These are phyloP conservation scores for Babylonia areolata DNA, from an alignment of 1,140 invertebrate species.

Conservation along the genomic window DNA sequence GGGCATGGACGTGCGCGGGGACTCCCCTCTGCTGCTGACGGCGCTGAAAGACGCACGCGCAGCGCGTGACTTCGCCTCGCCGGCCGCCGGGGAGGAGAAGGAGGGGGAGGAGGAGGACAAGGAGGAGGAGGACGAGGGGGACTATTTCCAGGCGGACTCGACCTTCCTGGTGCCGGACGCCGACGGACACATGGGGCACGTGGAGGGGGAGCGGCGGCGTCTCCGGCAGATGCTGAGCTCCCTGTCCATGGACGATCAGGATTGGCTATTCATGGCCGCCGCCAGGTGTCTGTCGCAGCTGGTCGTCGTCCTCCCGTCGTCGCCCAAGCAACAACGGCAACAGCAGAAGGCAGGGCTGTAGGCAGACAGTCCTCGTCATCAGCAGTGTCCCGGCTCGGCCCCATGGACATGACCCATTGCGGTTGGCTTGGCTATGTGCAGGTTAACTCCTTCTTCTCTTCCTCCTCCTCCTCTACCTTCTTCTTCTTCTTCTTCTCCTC, in stretches of 20 bases:
- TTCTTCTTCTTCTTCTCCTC: no score
- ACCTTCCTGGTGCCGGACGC: not conserved
- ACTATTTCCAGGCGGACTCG: not conserved
- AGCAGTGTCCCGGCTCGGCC: no score
- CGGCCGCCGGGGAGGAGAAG: not conserved
- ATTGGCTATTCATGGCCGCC: slow-evolving; percentile 33
- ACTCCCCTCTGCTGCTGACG: not conserved
- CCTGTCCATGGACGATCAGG: slow-evolving; percentile 31
- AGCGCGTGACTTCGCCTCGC: not conserved
- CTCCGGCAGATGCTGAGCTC: not conserved
- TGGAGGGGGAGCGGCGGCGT: slow-evolving; percentile 1
- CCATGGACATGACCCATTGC: no score
- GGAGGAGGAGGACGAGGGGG: no score
- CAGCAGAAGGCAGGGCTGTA: not conserved
- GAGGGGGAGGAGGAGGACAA: no score
- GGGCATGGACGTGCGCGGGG: slow-evolving; percentile 35
- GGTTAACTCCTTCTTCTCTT: no score
- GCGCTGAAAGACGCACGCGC: not conserved
- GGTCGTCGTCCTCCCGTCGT: not conserved
- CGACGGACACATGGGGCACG: no score
- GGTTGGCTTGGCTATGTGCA: no score
- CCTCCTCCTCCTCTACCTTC: no score
- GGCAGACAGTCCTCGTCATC: not conserved
- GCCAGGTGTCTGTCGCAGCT: slow-evolving; percentile 29
- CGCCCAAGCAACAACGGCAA: not conserved